Conservation (phyloP, 1,140 invertebrate species). For the Globodera ellingtonae region DNA sequence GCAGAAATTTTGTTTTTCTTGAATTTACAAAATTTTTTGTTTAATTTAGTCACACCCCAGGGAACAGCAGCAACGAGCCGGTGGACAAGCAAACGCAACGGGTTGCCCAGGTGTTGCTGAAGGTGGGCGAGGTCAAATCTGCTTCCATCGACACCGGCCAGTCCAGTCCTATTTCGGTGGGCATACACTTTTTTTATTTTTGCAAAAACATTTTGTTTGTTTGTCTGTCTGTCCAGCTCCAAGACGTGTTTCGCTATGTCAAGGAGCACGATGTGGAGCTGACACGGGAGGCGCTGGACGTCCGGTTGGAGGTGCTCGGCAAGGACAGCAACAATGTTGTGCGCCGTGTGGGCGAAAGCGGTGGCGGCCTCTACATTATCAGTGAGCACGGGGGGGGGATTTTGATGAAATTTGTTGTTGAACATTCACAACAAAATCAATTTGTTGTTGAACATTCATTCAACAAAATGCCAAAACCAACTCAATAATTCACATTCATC, state of each 20-base stretch:
- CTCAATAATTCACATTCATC: no score
- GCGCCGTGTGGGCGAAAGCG: conserved; percentile 47
- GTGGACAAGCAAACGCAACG: conserved; percentile 23
- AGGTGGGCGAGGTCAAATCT: conserved; percentile 32
- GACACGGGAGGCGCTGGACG: conserved; percentile 18
- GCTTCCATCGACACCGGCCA: conserved; percentile 16
- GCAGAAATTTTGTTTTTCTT: not conserved
- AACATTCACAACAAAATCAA: conserved; percentile 7
- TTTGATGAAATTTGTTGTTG: conserved; percentile 5
- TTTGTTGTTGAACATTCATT: no score
- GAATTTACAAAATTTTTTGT: not conserved
- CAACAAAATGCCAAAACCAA: no score
- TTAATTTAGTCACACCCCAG: no score
- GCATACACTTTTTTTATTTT: not conserved
- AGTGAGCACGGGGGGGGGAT: conserved; percentile 14
- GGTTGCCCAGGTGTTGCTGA: conserved; percentile 37
- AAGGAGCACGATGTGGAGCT: conserved; percentile 24
- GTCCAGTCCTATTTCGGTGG: conserved; percentile 40
- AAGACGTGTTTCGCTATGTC: conserved; percentile 39
- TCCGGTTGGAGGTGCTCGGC: conserved; percentile 27
- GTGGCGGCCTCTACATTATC: conserved; percentile 49
- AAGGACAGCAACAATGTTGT: conserved; percentile 35
- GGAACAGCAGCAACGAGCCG: conserved; percentile 17
- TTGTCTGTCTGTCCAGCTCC: conserved; percentile 24
- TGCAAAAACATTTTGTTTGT: not conserved